Conservation (phyloP, 1,140 invertebrate species). For the Drosophila obscura region DNA sequence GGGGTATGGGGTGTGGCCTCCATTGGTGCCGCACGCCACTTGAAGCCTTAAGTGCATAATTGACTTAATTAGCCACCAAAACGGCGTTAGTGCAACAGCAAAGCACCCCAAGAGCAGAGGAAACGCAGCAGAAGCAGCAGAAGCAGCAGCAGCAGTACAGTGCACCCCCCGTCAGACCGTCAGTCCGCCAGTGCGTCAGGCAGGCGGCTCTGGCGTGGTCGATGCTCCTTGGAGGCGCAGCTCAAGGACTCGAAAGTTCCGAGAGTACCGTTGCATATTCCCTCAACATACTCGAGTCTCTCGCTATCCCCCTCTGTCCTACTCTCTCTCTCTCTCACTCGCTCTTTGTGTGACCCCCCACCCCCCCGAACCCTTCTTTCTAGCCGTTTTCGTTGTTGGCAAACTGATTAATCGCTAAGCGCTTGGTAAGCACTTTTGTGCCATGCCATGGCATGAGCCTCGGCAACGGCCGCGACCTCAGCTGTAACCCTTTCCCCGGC, state of each 20-base stretch:
- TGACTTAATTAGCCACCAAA: constrained; percentile 81
- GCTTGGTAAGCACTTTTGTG: constrained; percentile 77
- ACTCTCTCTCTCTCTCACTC: no score
- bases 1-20: constrained; percentile 40
- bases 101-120: neutral
- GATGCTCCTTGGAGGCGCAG: constrained; percentile 58
- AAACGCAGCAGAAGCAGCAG: neutral
- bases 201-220: constrained; percentile 19
- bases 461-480: constrained; percentile 38
- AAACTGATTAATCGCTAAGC: constrained; percentile 80
- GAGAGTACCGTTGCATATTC: constrained; percentile 42
- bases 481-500: constrained; percentile 20
- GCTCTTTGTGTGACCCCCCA: neutral
- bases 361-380: constrained; percentile 37
- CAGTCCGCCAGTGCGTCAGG: neutral
- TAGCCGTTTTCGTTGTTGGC: constrained; percentile 52
- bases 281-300: constrained; percentile 16
- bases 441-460: constrained; percentile 29
- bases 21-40: constrained; percentile 70
- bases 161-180: constrained; percentile 15
- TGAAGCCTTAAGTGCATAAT: constrained; percentile 78
- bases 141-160: constrained; percentile 37
- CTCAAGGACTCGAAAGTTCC: constrained; percentile 69
- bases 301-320: no score
- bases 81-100: constrained; percentile 62